Evolutionary conservation across 2,113 vertebrate genomes (phyloP).

Genomic region (Peromyscus polionotus): DNA sequence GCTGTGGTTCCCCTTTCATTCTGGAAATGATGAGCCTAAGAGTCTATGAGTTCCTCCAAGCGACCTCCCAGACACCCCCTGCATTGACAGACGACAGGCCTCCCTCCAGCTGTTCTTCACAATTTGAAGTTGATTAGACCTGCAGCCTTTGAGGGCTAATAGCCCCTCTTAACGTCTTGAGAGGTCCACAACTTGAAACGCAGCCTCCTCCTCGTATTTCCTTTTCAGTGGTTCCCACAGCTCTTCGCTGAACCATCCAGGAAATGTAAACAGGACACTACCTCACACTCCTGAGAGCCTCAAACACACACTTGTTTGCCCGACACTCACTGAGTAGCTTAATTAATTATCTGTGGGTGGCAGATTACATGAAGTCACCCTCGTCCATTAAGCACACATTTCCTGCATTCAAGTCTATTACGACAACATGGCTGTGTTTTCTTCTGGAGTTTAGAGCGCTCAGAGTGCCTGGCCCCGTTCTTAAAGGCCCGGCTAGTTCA

Average conservation of each 20-base stretch:
- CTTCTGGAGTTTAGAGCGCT: background rate
- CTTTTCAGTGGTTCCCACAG: conserved; percentile 19
- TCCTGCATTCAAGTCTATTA: background rate
- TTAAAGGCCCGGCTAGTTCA: background rate
- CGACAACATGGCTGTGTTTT: background rate
- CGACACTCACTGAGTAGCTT: conserved; percentile 31
- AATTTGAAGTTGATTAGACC: conserved; percentile 58
- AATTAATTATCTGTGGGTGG: conserved; percentile 67
- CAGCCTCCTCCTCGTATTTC: background rate
- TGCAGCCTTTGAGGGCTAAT: conserved; percentile 49
- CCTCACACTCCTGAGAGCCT: conserved; percentile 23
- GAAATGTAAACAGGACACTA: conserved; percentile 71
- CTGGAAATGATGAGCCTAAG: conserved; percentile 68
- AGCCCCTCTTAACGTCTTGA: conserved; percentile 56
- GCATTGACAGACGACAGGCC: conserved; percentile 46
- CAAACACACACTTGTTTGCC: conserved; percentile 53
- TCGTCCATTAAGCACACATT: background rate
- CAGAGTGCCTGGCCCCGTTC: background rate
- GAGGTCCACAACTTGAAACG: conserved; percentile 45
- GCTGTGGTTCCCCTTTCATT: conserved; percentile 64
- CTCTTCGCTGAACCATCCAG: conserved; percentile 64
- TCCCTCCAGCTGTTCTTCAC: conserved; percentile 65
- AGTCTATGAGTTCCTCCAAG: conserved; percentile 38
- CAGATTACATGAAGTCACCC: conserved; percentile 46
- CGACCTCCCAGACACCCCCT: background rate